phyloP scores from a whole-genome alignment of 2,113 vertebrate species.

The Campylorhamphus procurvoides region DNA sequence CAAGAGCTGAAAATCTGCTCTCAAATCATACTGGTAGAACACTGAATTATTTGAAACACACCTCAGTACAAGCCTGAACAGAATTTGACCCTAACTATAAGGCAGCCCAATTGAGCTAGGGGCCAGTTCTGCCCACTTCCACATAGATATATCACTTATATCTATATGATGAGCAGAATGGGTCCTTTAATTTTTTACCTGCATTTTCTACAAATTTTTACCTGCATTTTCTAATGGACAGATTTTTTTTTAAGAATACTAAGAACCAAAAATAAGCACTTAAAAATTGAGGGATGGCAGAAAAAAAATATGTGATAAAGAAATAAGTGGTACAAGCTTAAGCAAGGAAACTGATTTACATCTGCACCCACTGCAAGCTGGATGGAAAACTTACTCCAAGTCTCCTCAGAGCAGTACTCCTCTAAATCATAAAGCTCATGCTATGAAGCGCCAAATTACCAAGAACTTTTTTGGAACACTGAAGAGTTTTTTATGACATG shows the following conservation, averaged over 20 bases:
- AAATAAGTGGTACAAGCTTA: constrained; percentile 32
- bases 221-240: not conserved
- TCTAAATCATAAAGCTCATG: constrained; percentile 18
- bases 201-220: not conserved
- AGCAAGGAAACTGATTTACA: constrained; percentile 26
- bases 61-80: not conserved
- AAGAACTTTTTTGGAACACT: not conserved
- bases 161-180: not conserved
- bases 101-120: not conserved
- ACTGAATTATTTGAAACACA: not conserved
- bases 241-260: not conserved
- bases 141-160: not conserved
- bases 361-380: constrained; percentile 19
- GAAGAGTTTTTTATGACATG: not conserved
- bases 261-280: constrained; percentile 20
- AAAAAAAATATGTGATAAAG: not conserved
- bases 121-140: not conserved
- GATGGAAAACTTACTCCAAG: constrained; percentile 28
- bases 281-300: constrained; percentile 17
- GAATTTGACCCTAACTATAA: constrained; percentile 12
- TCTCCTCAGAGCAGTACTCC: not conserved
- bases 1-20: constrained; percentile 36
- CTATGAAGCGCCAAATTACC: constrained; percentile 18
- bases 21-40: constrained; percentile 24
- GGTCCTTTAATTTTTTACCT: not conserved